Percentiles rank a stretch among this genome's conserved stretches.
Evolutionary conservation across 2,113 vertebrate genomes (phyloP).

Genomic region (Speoplatyrhinus poulsoni): DNA sequence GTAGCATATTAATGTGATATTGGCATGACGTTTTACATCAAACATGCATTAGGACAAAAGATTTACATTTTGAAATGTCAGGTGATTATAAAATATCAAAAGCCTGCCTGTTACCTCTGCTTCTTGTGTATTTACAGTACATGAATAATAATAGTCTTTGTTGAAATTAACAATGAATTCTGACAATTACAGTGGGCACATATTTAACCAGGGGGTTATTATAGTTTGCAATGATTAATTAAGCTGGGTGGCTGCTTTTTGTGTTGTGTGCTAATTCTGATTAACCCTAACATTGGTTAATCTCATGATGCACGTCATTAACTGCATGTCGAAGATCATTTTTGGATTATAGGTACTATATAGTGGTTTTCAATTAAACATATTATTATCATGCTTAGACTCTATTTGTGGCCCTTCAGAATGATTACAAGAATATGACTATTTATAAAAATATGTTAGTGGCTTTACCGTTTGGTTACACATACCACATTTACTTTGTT

Average conservation of each 20-base stretch:
- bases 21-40: not conserved
- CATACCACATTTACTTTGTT: no score
- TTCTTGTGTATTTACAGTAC: constrained; percentile 55
- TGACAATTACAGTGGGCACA: constrained; percentile 46
- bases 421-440: no score
- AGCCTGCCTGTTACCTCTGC: constrained; percentile 57
- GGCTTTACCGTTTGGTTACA: no score
- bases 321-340: not conserved
- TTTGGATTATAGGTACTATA: not conserved
- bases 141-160: constrained; percentile 47
- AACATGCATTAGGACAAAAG: not conserved
- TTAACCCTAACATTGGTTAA: constrained; percentile 20
- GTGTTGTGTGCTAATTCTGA: constrained; percentile 13
- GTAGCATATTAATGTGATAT: no score
- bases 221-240: constrained; percentile 39
- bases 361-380: not conserved
- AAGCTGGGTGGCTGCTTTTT: constrained; percentile 37
- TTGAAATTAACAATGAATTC: constrained; percentile 53
- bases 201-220: constrained; percentile 46
- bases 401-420: not conserved
- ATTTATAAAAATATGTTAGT: no score
- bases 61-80: constrained; percentile 25
- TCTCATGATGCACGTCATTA: not conserved
- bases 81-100: constrained; percentile 61
- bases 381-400: not conserved